Evolutionary conservation across 2,797 vertebrate species (phyloP).

Genomic region (Microctenopoma steveboyesi): DNA sequence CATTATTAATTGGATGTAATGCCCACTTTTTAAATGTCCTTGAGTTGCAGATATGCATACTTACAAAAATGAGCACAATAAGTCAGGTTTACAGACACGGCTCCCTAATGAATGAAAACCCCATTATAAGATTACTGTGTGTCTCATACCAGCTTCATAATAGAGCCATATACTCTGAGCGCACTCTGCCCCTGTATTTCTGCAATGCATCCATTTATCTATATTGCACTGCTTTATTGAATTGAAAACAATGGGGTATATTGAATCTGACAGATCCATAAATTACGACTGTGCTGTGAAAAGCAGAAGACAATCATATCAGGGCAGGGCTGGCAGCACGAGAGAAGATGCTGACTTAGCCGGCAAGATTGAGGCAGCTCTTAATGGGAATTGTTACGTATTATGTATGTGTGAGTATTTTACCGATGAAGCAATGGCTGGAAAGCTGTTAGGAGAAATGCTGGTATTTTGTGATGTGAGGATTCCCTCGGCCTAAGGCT

Average conservation of each 20-base stretch:
- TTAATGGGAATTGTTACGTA: constrained; percentile 46
- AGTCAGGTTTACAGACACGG: constrained; percentile 7
- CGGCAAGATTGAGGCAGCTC: constrained; percentile 23
- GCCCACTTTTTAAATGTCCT: not conserved
- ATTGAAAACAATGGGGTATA: constrained; percentile 45
- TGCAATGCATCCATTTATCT: constrained; percentile 36
- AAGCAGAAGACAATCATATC: constrained; percentile 47
- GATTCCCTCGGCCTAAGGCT: constrained; percentile 61
- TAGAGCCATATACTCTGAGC: constrained; percentile 8
- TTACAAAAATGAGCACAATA: not conserved
- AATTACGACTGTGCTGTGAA: constrained; percentile 39
- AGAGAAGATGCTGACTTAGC: constrained; percentile 30
- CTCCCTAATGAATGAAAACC: constrained; percentile 18
- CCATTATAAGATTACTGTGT: constrained; percentile 14
- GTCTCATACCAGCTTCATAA: constrained; percentile 8
- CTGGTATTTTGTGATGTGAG: constrained; percentile 51
- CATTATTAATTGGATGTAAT: not conserved
- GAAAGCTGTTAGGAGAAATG: constrained; percentile 35
- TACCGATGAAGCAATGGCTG: constrained; percentile 48
- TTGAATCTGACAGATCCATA: constrained; percentile 52
- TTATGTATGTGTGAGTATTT: constrained; percentile 52
- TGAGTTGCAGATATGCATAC: constrained; percentile 2
- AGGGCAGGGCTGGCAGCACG: constrained; percentile 11
- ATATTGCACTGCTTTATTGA: constrained; percentile 51
- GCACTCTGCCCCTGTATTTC: constrained; percentile 4